phyloP scores from a whole-genome alignment of 2,113 vertebrate species.

The Bungarus multicinctus region DNA sequence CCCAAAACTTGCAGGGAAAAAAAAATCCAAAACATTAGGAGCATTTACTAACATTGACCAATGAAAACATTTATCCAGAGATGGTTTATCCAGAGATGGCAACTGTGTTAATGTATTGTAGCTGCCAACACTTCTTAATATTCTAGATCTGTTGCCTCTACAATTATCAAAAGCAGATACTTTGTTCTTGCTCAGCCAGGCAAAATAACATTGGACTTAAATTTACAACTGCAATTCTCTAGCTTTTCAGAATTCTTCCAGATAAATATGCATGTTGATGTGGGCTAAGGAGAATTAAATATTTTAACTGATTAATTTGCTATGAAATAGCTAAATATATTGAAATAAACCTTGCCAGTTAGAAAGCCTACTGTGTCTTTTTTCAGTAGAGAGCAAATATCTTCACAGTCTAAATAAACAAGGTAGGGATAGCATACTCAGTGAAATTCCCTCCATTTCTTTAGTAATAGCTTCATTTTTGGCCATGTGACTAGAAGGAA shows the following conservation, averaged over 20 bases:
- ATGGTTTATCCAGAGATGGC: constrained; percentile 45
- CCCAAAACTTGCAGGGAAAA: not conserved
- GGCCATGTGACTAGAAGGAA: not conserved
- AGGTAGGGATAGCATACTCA: not conserved
- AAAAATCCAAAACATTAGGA: constrained; percentile 11
- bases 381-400: not conserved
- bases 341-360: not conserved
- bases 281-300: not conserved
- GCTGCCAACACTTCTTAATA: constrained; percentile 58
- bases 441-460: not conserved
- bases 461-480: not conserved
- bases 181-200: constrained; percentile 53
- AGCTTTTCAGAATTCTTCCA: constrained; percentile 35
- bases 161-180: constrained; percentile 49
- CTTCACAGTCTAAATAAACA: not conserved
- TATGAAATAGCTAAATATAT: not conserved
- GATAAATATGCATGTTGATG: constrained; percentile 33
- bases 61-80: constrained; percentile 50
- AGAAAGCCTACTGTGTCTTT: not conserved
- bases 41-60: constrained; percentile 42
- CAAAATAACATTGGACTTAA: constrained; percentile 34
- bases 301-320: not conserved
- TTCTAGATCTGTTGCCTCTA: constrained; percentile 43
- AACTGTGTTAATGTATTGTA: constrained; percentile 42
- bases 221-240: constrained; percentile 1